phyloP scores from a whole-genome alignment of 2,888 invertebrate species.

The Periphyllus acericola region DNA sequence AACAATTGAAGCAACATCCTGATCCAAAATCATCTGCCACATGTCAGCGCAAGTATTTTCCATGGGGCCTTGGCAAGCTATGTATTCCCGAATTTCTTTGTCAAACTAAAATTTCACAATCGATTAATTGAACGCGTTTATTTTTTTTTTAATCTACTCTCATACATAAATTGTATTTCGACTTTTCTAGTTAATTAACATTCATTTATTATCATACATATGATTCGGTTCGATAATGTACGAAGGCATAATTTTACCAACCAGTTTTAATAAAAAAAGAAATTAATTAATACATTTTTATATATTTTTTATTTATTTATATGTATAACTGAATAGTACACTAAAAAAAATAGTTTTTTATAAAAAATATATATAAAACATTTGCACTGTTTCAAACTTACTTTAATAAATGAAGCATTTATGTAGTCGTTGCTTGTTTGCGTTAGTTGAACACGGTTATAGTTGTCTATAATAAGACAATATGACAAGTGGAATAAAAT shows the following conservation, averaged over 20 bases:
- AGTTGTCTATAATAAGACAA: conserved; percentile 44
- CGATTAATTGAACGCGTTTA: neutral
- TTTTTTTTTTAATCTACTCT: neutral
- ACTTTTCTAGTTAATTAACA: too few relatives aligned
- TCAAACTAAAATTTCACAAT: conserved; percentile 17
- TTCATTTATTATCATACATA: too few relatives aligned
- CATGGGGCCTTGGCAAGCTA: conserved; percentile 59
- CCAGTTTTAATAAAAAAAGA: too few relatives aligned
- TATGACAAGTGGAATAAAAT: neutral
- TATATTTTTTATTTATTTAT: too few relatives aligned
- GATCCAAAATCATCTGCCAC: conserved; percentile 59
- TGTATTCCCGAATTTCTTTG: conserved; percentile 13
- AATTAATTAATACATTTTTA: too few relatives aligned
- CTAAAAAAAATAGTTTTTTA: too few relatives aligned
- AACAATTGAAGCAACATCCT: conserved; percentile 44
- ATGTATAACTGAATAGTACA: too few relatives aligned
- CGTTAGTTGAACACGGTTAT: conserved; percentile 50
- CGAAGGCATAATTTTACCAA: too few relatives aligned
- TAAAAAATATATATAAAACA: neutral
- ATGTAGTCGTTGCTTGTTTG: conserved; percentile 39
- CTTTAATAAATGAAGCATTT: conserved; percentile 61
- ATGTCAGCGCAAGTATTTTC: conserved; percentile 49
- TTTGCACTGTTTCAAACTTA: neutral
- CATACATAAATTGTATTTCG: too few relatives aligned
- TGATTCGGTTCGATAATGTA: too few relatives aligned